Evolutionary conservation across 2,797 vertebrate species (phyloP), one percentile per base, ranked within the genome.

Genomic region (Leuciscus waleckii): DNA sequence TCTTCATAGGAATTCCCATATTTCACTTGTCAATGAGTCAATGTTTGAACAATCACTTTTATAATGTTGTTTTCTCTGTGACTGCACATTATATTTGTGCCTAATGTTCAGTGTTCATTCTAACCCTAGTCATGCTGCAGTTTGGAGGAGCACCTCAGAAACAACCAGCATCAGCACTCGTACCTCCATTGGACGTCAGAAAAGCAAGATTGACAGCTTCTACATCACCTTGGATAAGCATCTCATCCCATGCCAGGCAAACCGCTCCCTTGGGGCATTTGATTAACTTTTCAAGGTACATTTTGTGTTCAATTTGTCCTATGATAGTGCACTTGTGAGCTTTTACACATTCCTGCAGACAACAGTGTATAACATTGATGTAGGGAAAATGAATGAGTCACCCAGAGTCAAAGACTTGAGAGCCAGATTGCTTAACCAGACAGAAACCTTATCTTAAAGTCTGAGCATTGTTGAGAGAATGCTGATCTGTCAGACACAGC

Each of bases 161-260:
- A 37, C 23, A 82, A 89, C 14, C 58, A 46, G 41, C 6, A 49
- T 82, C 49, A 51, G 49, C 49, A 51, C 6, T 6, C 49, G 3
- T 89, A 89, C 85, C 68, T 88, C 51, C 86, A 82, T 82, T 78
- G 79, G 81, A 0, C 82, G 4, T 82, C 87, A 87, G 77, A 88
- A 81, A 35, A 85, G 65, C 43, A 88, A 88, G 70, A 89, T 68
- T 54, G 71, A 87, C 73, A 78, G 54, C 82, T 84, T 84, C 67
- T 89, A 91, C 63, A 77, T 89, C 11, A 0, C 54, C 65, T 78
- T 89, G 77, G 86, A 89, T 51, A 85, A 88, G 70, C 70, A 81
- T 85, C 88, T 91, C 82, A 91, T 91, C 41, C 88, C 86, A 75
- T 90, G 89, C 41, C 68, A 89, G 83, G 74, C 87, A 71, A 88